Percentiles rank a stretch among this genome's conserved stretches.
Conservation (phyloP, 2,113 vertebrate species). For the Argyrosomus japonicus region DNA sequence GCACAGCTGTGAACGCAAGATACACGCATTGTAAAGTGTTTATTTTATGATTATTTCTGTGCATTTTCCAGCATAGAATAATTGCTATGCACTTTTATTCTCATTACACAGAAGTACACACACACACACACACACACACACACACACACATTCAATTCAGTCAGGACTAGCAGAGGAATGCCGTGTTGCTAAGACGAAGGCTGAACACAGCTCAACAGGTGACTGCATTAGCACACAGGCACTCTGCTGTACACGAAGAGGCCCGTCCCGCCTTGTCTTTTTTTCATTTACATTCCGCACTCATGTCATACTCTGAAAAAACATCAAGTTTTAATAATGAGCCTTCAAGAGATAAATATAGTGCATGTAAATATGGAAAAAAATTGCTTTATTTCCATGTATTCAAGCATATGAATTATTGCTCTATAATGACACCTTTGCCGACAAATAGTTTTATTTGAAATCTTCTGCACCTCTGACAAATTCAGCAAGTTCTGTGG, state of each 20-base stretch:
- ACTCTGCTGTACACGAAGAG: constrained; percentile 1
- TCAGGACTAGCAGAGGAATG: constrained; percentile 52
- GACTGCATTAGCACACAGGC: constrained; percentile 51
- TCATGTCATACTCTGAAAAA: constrained; percentile 7
- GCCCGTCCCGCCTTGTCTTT: constrained; percentile 15
- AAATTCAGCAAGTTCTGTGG: neutral
- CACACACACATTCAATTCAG: neutral
- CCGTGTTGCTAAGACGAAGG: constrained; percentile 29
- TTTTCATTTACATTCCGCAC: constrained; percentile 15
- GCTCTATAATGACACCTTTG: neutral
- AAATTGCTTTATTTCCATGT: neutral
- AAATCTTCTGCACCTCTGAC: neutral
- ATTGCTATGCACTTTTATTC: neutral
- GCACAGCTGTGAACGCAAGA: constrained; percentile 35
- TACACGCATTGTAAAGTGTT: neutral
- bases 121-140: neutral
- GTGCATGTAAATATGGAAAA: neutral
- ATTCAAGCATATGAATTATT: neutral
- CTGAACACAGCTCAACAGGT: constrained; percentile 68
- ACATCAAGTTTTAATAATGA: neutral
- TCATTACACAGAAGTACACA: neutral
- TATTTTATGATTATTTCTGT: neutral
- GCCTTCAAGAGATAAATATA: neutral
- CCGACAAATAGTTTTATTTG: neutral
- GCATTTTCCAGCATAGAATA: neutral